Evolutionary conservation across 1,140 invertebrate genomes (phyloP).

Genomic region (Palaemon carinicauda): DNA sequence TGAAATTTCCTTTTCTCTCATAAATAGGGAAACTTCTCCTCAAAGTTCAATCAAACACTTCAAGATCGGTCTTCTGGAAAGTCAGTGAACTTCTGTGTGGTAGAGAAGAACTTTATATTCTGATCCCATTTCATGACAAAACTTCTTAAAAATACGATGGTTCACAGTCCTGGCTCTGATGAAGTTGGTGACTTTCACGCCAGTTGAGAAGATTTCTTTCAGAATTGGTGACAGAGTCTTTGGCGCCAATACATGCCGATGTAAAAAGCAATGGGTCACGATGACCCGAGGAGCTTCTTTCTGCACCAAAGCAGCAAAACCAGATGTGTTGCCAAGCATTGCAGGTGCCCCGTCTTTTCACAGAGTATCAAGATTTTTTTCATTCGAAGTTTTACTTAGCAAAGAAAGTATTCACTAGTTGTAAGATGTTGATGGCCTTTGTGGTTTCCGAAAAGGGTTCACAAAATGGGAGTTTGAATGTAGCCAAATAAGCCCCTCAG

Average conservation of each 20-base stretch:
- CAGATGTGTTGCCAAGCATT: not conserved
- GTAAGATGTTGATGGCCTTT: conserved; percentile 9
- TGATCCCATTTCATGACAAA: no score
- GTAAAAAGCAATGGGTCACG: not conserved
- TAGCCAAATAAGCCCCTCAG: no score
- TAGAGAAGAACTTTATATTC: conserved; percentile 23
- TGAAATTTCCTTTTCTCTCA: conserved; percentile 21
- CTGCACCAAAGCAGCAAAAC: conserved; percentile 6
- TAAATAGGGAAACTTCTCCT: conserved; percentile 11
- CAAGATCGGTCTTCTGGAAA: conserved; percentile 18
- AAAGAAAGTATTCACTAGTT: conserved; percentile 28
- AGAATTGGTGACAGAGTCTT: not conserved
- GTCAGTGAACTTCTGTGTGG: no score
- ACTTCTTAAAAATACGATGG: conserved; percentile 7
- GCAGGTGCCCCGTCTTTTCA: conserved; percentile 10
- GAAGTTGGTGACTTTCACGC: conserved; percentile 2
- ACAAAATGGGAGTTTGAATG: conserved; percentile 9
- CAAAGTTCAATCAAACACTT: no score
- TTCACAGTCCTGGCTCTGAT: conserved; percentile 10
- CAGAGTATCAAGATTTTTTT: conserved; percentile 15
- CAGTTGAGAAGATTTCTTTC: conserved; percentile 2
- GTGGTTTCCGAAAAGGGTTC: conserved; percentile 20
- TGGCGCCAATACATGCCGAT: not conserved
- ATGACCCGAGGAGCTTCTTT: conserved; percentile 26
- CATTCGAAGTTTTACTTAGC: conserved; percentile 21